Evolutionary conservation across 2,888 invertebrate genomes (phyloP).

Genomic region (Cepaea hortensis): DNA sequence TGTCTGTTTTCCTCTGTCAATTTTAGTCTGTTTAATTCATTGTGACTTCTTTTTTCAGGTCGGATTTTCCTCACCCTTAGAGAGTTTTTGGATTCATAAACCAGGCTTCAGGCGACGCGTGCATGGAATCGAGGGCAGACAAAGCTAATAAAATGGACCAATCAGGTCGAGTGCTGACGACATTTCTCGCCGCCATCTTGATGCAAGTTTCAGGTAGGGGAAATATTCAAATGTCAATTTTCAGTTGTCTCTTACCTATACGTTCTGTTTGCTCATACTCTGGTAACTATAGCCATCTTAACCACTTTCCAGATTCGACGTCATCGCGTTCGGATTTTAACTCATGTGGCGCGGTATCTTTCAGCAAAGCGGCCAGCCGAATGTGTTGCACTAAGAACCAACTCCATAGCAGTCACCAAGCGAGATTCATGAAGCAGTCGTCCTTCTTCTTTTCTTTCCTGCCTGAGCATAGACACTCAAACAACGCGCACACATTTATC

Average conservation of each 20-base stretch:
- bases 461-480: too few relatives aligned
- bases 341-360: too few relatives aligned
- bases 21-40: neutral
- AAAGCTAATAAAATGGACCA: conserved; percentile 36
- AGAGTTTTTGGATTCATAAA: conserved; percentile 10
- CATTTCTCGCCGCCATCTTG: conserved; percentile 33
- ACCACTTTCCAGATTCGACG: too few relatives aligned
- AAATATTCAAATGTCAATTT: neutral
- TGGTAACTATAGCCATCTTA: too few relatives aligned
- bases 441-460: too few relatives aligned
- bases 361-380: too few relatives aligned
- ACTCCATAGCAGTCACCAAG: too few relatives aligned
- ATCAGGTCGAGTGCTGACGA: conserved; percentile 33
- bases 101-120: neutral
- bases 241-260: neutral
- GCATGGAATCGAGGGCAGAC: conserved; percentile 28
- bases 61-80: neutral
- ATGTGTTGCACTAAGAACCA: too few relatives aligned
- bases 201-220: conserved; percentile 36
- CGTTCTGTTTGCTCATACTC: too few relatives aligned
- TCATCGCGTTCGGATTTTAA: too few relatives aligned
- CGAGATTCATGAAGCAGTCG: too few relatives aligned
- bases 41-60: neutral
- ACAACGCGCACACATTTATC: too few relatives aligned
- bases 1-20: neutral